Evolutionary conservation across 2,113 vertebrate species (phyloP), one percentile per base, ranked within the genome.

Genomic region (Corynorhinus townsendii): DNA sequence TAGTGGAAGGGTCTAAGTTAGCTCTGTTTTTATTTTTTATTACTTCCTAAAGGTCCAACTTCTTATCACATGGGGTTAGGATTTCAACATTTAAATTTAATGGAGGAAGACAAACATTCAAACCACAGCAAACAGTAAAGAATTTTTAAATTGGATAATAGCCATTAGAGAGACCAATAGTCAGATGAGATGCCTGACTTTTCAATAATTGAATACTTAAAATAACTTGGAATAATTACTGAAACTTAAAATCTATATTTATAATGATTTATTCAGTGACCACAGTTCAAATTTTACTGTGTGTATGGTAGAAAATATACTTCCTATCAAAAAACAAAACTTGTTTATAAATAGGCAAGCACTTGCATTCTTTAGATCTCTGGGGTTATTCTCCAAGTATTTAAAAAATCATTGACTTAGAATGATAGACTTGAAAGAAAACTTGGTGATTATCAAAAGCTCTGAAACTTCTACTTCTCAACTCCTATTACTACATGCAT

Each of bases 311-410:
- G 52, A 89, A 86, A 82, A 40, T 56, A 45, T 59, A 0, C 10
- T 68, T 85, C 22, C 47, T 84, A 20, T 92, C 69, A 71, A 86
- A 86, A 94, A 68, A 82, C 72, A 85, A 92, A 91, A 45, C 6
- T 35, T 85, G 5, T 38, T 5, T 85, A 17, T 71, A 28, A 85
- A 59, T 85, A 69, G 16, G 6, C 68, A 72, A 2, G 81, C 40
- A n/a, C 73, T 52, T 76, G 9, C 66, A 81, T 79, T 71, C 40
- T 11, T 40, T 89, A 80, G 40, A 84, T 76, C 24, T 84, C 16
- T 81, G 38, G 12, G 15, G 0, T 94, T 93, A 73, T 64, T 20
- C 47, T 80, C 2, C 4, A 83, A 9, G 5, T 59, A 96, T 72
- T 72, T 35, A 40, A 88, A 95, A 72, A 35, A 71, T 54, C 35